These are phyloP conservation scores for Lucilia cuprina DNA, from an alignment of 1,140 invertebrate species.

Conservation along the genomic window DNA sequence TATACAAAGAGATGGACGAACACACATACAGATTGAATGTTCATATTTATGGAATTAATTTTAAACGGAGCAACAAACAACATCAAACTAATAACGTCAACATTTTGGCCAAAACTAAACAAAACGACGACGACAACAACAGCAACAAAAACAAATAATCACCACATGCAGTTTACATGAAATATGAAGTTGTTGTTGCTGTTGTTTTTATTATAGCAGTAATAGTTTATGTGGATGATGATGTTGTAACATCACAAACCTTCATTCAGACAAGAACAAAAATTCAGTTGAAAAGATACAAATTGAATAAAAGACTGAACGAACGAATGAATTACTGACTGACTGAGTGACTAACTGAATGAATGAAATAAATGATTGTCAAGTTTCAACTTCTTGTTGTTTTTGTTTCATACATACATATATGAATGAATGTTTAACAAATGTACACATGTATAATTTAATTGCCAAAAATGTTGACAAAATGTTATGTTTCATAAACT, in stretches of 20 bases:
- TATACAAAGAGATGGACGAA: neutral
- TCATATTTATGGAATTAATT: constrained; percentile 1
- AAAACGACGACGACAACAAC: neutral
- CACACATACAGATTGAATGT: neutral
- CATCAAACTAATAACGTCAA: neutral
- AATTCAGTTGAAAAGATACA: neutral
- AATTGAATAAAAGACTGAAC: neutral
- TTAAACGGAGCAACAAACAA: neutral
- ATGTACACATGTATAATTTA: constrained; percentile 3
- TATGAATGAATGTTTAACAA: neutral
- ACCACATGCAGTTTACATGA: neutral
- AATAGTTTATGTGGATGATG: neutral
- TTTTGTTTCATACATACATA: neutral
- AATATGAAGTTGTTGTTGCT: neutral
- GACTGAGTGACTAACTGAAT: neutral
- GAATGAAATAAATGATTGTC: neutral
- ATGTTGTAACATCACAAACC: neutral
- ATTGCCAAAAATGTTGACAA: constrained; percentile 14
- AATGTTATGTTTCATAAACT: neutral
- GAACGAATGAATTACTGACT: neutral
- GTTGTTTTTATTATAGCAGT: too few relatives aligned
- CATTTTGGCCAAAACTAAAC: neutral
- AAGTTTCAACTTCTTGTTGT: neutral
- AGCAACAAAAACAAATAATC: neutral
- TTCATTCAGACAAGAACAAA: too few relatives aligned